Evolutionary conservation across 2,888 invertebrate genomes (phyloP).

Genomic region (Drosophila atroscutellata): DNA sequence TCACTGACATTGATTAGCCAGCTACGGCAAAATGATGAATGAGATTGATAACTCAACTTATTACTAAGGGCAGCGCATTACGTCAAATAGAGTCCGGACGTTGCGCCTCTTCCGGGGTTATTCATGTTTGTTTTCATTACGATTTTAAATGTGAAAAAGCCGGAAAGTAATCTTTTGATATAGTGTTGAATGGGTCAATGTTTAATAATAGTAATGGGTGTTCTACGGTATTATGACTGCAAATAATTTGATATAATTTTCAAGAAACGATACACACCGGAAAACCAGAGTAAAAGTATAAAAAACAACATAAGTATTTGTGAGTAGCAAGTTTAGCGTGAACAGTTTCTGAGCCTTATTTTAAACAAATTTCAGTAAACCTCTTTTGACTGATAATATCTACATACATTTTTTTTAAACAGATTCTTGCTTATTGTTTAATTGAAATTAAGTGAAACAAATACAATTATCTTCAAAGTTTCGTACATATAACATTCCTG

Average conservation of each 20-base stretch:
- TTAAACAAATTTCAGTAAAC: too few species aligned
- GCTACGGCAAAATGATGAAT: slow-evolving; percentile 34
- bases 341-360: neutral
- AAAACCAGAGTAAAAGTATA: neutral
- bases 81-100: slow-evolving; percentile 46
- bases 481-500: neutral
- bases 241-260: slow-evolving; percentile 3
- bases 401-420: neutral
- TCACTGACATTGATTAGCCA: slow-evolving; percentile 35
- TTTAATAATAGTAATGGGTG: slow-evolving; percentile 33
- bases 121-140: slow-evolving; percentile 20
- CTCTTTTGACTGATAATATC: neutral
- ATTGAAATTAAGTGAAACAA: neutral
- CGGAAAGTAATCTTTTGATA: slow-evolving; percentile 3
- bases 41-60: slow-evolving; percentile 30
- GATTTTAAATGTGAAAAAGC: slow-evolving; percentile 1
- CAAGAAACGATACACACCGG: neutral
- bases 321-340: neutral
- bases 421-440: neutral
- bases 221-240: neutral
- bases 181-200: slow-evolving; percentile 37
- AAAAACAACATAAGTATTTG: neutral
- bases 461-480: neutral
- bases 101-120: slow-evolving; percentile 42
- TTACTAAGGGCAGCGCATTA: slow-evolving; percentile 50